A percentile compares a stretch with the other conserved stretches of the same genome.
phyloP scores from a whole-genome alignment of 2,113 vertebrate genomes.

The Geococcyx californianus region DNA sequence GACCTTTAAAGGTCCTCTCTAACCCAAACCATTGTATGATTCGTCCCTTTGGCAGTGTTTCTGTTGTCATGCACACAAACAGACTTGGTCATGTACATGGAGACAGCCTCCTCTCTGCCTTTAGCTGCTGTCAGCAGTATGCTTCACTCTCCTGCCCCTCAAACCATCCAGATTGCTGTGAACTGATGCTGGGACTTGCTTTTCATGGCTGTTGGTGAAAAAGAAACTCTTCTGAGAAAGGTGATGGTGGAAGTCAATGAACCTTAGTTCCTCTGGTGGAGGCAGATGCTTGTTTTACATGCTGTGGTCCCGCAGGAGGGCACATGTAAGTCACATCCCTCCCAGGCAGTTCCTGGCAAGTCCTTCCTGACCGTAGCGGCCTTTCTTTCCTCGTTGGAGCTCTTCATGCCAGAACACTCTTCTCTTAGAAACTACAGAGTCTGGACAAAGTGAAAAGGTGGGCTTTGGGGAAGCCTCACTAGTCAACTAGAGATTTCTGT shows the following conservation, averaged over 20 bases:
- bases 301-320: not conserved
- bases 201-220: not conserved
- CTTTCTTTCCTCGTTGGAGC: not conserved
- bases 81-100: not conserved
- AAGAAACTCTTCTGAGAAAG: not conserved
- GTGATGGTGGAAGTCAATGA: not conserved
- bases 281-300: fast-evolving
- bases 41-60: not conserved
- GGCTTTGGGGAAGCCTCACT: not conserved
- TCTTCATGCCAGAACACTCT: not conserved
- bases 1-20: not conserved
- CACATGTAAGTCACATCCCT: not conserved
- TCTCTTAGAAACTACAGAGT: not conserved
- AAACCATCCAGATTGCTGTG: not conserved
- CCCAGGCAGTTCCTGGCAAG: not conserved
- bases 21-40: too few species aligned
- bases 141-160: not conserved
- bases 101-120: not conserved
- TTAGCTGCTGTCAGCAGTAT: not conserved
- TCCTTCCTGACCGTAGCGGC: not conserved
- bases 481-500: not conserved
- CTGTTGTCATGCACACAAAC: not conserved
- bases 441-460: not conserved
- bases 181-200: not conserved
- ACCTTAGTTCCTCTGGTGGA: fast-evolving